Evolutionary conservation across 2,797 vertebrate species (phyloP), one percentile per base, ranked within the genome.

Genomic region (Myiotriccus ornatus): DNA sequence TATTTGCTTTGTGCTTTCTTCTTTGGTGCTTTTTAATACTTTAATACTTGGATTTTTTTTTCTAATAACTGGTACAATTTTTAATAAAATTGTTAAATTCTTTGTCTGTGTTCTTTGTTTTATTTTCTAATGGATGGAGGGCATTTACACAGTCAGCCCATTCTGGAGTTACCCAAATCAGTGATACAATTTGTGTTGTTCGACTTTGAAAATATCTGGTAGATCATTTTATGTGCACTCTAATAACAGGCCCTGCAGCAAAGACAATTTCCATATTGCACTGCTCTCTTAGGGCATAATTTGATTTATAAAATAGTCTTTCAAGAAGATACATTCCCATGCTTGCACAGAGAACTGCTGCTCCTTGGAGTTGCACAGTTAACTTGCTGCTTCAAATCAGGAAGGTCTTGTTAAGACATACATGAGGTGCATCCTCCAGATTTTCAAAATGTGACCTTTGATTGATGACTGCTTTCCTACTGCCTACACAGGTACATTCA

Each of bases 61-160:
- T 80, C 89, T 95, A 97, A 97, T 97, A 97, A 89, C 89, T 98
- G 97, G 97, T 98, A 98, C 97, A 96, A 89, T 98, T 98, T 98
- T 97, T 98, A 98, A 98, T 98, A 98, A 98, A 98, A 98, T 65
- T 96, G 87, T 97, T 97, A 97, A 98, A 97, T 96, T 78, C 88
- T 89, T 94, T 80, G 82, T 68, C 37, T 87, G 84, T 67, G 69
- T 95, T 95, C 43, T 71, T 94, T 80, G 80, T 37, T 89, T 69
- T 84, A 15, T 89, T 94, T 84, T 44, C 92, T 76, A 62, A 82
- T 39, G 37, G 24, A 52, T 75, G 19, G 41, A 46, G 35, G 32
- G 47, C 68, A 63, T 86, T 89, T 78, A 41, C 41, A 68, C 41
- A 86, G 25, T 32, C 75, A 23, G 22, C 28, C 39, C 11, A 0